Percentiles rank a stretch among this genome's conserved stretches.
Evolutionary conservation across 2,113 vertebrate genomes (phyloP).

Genomic region (Microtus oregoni): DNA sequence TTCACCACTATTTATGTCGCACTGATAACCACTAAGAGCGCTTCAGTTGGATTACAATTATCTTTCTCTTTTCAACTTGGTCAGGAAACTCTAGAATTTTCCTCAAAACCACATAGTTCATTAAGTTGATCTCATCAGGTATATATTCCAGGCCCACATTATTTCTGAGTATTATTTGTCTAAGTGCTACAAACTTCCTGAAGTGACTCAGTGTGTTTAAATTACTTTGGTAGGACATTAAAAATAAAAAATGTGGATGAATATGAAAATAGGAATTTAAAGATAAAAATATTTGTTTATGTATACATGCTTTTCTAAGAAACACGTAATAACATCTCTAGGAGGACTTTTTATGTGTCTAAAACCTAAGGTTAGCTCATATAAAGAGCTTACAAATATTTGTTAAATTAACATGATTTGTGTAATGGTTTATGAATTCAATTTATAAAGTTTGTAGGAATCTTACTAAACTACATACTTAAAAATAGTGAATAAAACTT

Average conservation of each 20-base stretch:
- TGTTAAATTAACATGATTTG: neutral
- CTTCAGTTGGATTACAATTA: neutral
- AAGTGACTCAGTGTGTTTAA: neutral
- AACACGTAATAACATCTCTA: neutral
- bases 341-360: neutral
- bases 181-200: no score
- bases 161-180: neutral
- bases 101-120: fast-evolving
- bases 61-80: neutral
- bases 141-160: neutral
- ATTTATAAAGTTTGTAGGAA: neutral
- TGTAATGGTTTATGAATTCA: neutral
- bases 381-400: neutral
- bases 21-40: neutral
- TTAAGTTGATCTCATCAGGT: neutral
- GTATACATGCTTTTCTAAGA: neutral
- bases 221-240: neutral
- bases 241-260: neutral
- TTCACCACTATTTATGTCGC: neutral
- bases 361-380: neutral
- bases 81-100: neutral
- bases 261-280: neutral
- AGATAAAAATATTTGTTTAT: neutral
- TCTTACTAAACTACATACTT: conserved; percentile 83
- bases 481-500: conserved; percentile 86